Base-by-base conservation (phyloP, 2,797 vertebrate genomes). In the Sarcophilus harrisii region DNA sequence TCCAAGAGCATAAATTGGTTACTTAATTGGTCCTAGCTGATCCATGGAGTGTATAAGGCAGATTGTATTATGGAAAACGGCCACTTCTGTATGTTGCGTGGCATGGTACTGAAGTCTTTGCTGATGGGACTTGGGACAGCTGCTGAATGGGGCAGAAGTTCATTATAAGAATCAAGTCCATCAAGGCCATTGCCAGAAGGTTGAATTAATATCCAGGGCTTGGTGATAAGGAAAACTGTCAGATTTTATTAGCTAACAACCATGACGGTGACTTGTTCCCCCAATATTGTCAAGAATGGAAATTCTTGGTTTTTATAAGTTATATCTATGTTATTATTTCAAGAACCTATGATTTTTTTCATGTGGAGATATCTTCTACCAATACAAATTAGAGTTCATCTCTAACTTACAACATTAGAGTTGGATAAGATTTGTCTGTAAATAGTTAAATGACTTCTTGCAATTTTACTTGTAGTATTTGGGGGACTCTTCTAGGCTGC, bases 11-110 rank as follows among this genome's bases (percentile, higher is more conserved):
- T 94, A 97, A 92, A 96, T 93, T 45, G 87, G 90, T 92, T 96
- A 90, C 90, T 96, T 95, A 94, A 92, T 96, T 4, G 8, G 93
- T 96, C 94, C 95, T 55, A 73, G 91, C 94, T 97, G 94, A 96
- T 91, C 95, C 93, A 30, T 6, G 21, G 92, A 62, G 32, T 57
- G 30, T 57, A 89, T 95, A 93, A 90, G 32, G 58, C 57, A 58
- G 30, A 91, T 4, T 94, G 91, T 58, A 95, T 91, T 66, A 13
- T 90, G 59, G 87, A 92, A 93, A 95, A 38, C 14, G 1, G 91
- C 8, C 73, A 87, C 87, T 93, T 93, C 92, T 38, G 38, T 18
- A 45, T 2, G 0, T 91, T 28, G 90, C 11, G 45, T 45, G 52
- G 27, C 29, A 30, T 12, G 90, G 27, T 29, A 59, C 21, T 45